These are phyloP conservation scores for Nemapogon koenigi DNA, from an alignment of 2,888 invertebrate genomes.

Conservation along the genomic window DNA sequence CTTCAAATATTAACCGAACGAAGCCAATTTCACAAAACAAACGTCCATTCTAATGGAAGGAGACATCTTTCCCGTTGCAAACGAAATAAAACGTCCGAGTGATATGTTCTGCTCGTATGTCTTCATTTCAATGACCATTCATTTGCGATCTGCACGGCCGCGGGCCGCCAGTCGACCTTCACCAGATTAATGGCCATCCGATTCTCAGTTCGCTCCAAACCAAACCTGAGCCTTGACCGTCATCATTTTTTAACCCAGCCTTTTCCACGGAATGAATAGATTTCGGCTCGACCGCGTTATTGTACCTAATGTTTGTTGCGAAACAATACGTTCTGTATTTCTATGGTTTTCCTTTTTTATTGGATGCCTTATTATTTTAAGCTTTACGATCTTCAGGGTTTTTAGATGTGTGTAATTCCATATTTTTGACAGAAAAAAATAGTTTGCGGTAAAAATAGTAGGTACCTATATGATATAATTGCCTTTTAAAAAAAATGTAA, in stretches of 20 bases:
- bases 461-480: too few species aligned
- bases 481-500: too few species aligned
- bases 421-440: too few species aligned
- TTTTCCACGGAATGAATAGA: neutral
- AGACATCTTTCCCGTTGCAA: constrained; percentile 17
- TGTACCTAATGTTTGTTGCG: neutral
- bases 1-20: too few species aligned
- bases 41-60: neutral
- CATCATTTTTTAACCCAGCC: constrained; percentile 7
- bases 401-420: too few species aligned
- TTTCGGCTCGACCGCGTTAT: neutral
- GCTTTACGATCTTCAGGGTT: too few species aligned
- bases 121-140: constrained; percentile 52
- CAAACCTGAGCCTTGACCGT: constrained; percentile 4
- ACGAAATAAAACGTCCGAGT: constrained; percentile 39
- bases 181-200: constrained; percentile 38
- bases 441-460: too few species aligned
- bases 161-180: constrained; percentile 25
- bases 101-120: constrained; percentile 43
- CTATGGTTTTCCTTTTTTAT: too few species aligned
- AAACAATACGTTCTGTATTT: too few species aligned
- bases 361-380: too few species aligned
- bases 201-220: constrained; percentile 5
- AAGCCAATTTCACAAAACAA: too few species aligned
- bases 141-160: constrained; percentile 38